Evolutionary conservation across 2,113 vertebrate species (phyloP).

Genomic region (Epinephelus lanceolatus): DNA sequence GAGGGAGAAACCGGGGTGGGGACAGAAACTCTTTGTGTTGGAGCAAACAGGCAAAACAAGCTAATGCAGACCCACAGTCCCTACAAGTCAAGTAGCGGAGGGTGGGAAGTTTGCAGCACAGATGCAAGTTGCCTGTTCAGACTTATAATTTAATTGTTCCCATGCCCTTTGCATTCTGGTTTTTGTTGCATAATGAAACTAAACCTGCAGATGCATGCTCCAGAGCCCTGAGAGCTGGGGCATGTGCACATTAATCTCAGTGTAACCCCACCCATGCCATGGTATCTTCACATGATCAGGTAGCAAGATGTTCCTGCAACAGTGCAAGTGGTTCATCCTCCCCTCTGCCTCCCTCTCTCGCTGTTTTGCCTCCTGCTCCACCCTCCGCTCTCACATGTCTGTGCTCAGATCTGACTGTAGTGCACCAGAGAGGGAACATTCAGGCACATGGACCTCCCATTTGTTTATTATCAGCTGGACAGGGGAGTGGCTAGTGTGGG

Average conservation of each 20-base stretch:
- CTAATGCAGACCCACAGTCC: conserved; percentile 40
- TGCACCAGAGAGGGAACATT: conserved; percentile 59
- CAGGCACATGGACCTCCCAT: conserved; percentile 70
- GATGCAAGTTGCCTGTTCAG: not conserved
- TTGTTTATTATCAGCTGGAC: conserved; percentile 72
- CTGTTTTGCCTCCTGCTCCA: conserved; percentile 37
- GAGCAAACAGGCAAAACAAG: conserved; percentile 63
- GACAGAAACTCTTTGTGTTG: conserved; percentile 55
- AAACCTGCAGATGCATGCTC: conserved; percentile 14
- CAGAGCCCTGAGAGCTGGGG: not conserved
- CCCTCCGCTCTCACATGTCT: conserved; percentile 76
- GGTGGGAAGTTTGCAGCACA: not conserved
- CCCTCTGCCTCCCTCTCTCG: conserved; percentile 12
- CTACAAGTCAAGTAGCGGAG: not conserved
- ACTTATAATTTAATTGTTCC: not conserved
- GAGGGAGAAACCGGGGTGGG: conserved; percentile 53
- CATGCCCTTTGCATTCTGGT: not conserved
- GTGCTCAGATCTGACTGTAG: conserved; percentile 36
- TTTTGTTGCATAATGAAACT: not conserved
- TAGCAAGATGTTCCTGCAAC: conserved; percentile 30
- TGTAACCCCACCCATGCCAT: conserved; percentile 33
- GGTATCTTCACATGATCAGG: conserved; percentile 37
- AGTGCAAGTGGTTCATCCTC: not conserved
- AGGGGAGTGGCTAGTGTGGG: conserved; percentile 39
- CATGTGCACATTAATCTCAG: not conserved